These are phyloP conservation scores for Periphyllus acericola DNA, from an alignment of 2,888 invertebrate genomes.

Conservation along the genomic window DNA sequence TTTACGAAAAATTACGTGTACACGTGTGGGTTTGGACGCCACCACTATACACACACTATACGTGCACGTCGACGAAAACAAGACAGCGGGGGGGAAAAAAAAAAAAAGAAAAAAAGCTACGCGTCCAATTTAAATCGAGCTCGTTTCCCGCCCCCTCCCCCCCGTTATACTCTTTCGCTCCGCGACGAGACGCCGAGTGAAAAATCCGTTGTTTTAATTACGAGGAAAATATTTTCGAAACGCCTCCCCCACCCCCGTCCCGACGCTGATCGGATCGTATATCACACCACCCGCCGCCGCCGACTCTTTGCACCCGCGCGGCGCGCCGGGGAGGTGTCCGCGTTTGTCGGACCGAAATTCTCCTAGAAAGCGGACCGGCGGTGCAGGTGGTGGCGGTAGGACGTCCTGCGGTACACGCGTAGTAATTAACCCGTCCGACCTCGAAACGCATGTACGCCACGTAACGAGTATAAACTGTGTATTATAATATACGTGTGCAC, in stretches of 20 bases:
- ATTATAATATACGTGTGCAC: neutral
- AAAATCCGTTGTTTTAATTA: constrained; percentile 59
- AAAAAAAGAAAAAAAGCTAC: neutral
- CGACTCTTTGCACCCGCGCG: neutral
- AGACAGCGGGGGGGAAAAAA: neutral
- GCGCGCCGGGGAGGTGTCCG: constrained; percentile 51
- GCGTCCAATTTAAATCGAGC: constrained; percentile 54
- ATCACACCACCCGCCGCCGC: constrained; percentile 36
- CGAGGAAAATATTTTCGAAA: constrained; percentile 42
- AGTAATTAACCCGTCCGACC: constrained; percentile 51
- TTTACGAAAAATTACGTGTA: neutral
- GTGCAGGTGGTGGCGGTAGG: neutral
- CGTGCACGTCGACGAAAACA: neutral
- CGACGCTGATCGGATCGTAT: constrained; percentile 23
- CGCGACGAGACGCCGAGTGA: neutral
- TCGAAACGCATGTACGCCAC: neutral
- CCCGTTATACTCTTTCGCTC: neutral
- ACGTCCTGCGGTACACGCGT: neutral
- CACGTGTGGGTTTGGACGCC: neutral
- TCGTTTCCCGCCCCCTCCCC: neutral
- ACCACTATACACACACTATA: neutral
- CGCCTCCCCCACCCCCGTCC: constrained; percentile 1
- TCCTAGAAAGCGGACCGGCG: neutral
- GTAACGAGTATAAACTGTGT: neutral
- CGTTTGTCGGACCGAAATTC: constrained; percentile 50